These are phyloP conservation scores for Napeogenes inachia DNA, from an alignment of 2,888 invertebrate genomes.

Conservation along the genomic window DNA sequence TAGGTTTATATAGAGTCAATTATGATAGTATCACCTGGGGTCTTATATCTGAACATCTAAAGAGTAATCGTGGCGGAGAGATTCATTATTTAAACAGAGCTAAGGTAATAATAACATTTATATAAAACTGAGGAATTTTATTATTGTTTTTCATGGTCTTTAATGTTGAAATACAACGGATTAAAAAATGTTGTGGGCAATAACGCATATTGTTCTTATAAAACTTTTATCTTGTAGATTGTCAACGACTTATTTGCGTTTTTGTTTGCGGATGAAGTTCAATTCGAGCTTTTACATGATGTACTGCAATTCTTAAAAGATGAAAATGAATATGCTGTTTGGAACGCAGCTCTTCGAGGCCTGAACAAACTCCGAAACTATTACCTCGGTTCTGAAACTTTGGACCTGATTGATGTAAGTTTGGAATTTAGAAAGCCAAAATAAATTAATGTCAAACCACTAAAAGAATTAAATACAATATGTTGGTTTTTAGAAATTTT, in stretches of 20 bases:
- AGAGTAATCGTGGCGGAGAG: conserved; percentile 52
- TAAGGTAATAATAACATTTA: neutral
- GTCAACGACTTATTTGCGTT: conserved; percentile 87
- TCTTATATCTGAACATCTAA: conserved; percentile 62
- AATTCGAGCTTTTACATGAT: conserved; percentile 77
- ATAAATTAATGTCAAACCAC: neutral
- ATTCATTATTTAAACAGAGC: conserved; percentile 79
- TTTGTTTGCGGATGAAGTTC: conserved; percentile 77
- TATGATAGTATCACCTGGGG: conserved; percentile 79
- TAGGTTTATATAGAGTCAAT: conserved; percentile 82
- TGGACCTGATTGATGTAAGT: conserved; percentile 52
- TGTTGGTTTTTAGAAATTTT: conserved; percentile 43
- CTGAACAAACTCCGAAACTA: conserved; percentile 60
- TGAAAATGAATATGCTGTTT: conserved; percentile 85
- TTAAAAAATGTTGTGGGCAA: neutral
- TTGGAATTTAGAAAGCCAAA: neutral
- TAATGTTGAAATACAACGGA: neutral
- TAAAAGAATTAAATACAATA: too few species aligned
- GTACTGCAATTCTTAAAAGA: conserved; percentile 80
- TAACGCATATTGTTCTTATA: neutral
- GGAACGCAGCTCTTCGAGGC: conserved; percentile 80
- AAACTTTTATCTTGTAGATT: conserved; percentile 53
- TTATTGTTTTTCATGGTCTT: neutral
- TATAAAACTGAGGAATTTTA: neutral
- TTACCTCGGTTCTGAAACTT: conserved; percentile 49